phyloP scores from a whole-genome alignment of 2,888 invertebrate species.

The Pheosia tremula region DNA sequence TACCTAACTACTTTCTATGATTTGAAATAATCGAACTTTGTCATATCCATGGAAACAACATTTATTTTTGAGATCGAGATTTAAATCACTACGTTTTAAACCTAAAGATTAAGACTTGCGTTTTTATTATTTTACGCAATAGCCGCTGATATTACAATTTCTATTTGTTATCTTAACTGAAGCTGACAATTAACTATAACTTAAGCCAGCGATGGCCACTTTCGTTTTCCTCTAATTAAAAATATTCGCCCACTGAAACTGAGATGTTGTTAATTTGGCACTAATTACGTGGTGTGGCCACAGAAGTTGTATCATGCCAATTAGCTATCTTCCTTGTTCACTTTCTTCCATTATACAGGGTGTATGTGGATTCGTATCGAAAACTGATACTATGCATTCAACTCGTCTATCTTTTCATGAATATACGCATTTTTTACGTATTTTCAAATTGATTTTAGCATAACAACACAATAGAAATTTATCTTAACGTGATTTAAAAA shows the following conservation, averaged over 20 bases:
- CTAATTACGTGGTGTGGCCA: constrained; percentile 25
- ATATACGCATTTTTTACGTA: no score
- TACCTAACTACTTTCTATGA: no score
- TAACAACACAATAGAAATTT: no score
- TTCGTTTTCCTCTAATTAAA: constrained; percentile 53
- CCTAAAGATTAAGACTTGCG: no score
- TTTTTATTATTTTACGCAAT: background rate
- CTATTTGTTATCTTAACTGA: constrained; percentile 7
- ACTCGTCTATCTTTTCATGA: no score
- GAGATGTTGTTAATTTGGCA: constrained; percentile 34
- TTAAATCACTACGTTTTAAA: no score
- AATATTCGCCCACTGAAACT: constrained; percentile 28
- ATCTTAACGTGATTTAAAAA: no score
- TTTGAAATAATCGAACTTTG: no score
- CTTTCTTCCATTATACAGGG: background rate
- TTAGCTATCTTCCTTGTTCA: background rate
- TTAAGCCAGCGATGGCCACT: constrained; percentile 22
- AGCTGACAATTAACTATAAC: constrained; percentile 25
- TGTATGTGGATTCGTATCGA: background rate
- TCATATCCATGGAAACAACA: no score
- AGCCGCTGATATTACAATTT: constrained; percentile 1
- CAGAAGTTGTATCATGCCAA: background rate
- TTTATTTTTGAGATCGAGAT: no score
- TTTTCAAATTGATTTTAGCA: no score
- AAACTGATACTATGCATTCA: no score